Evolutionary conservation across 1,140 invertebrate species (phyloP), one percentile per base, ranked within the genome.

Genomic region (Lepidostoma basale): DNA sequence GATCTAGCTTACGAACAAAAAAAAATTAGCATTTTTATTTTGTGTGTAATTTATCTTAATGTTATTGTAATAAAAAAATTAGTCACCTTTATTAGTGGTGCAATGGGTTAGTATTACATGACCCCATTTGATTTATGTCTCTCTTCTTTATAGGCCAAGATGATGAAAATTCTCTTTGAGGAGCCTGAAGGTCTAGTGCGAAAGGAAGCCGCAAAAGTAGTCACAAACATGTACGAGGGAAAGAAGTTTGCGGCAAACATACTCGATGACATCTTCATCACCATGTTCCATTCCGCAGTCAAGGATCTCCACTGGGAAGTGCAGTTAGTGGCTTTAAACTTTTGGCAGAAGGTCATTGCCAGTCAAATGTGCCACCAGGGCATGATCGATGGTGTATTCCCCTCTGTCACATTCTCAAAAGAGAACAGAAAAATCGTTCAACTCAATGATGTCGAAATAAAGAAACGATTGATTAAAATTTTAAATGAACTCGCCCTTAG

Each of bases 231-330:
- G 28, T 91, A 89, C 60, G 81, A 88, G 68, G 81, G 88, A 70
- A 83, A 86, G 30, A 86, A 86, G 73, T 85, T 90, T 74, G 78
- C 83, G 40, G 70, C 76, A 0, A 74, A 76, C 18, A 79, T 84
- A 58, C 81, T 81, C 52, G 83, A 86, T 40, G 75, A 77, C 47
- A 45, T 73, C 0, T 73, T 73, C 14, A 62, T 76, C 28, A 79
- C 83, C 3, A 89, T 92, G 84, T 83, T 85, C 2, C 78, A 84
- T 16, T 85, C 88, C 8, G 87, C 88, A 5, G 79, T 88, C 0
- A 83, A 84, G 3, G 92, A 93, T 78, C 84, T 92, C 42, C 88
- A 93, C 73, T 91, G 91, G 90, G 91, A 93, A 77, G 90, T 92
- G 0, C 91, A 92, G 76, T 73, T 88, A 0, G 87, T 85, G 52